Evolutionary conservation across 2,797 vertebrate genomes (phyloP).

Genomic region (Melanogrammus aeglefinus): DNA sequence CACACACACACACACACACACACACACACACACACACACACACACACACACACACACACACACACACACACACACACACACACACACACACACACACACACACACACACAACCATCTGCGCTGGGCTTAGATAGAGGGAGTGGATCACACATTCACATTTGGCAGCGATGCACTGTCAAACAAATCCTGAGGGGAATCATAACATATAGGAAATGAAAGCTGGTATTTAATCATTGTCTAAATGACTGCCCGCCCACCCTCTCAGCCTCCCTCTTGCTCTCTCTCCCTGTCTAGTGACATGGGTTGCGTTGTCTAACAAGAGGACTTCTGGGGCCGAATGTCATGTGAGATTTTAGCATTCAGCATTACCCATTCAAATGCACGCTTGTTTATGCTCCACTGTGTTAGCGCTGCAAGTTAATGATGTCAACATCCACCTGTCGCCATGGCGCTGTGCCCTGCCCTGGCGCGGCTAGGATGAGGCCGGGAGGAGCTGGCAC

Average conservation of each 20-base stretch:
- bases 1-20: not conserved
- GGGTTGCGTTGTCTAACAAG: not conserved
- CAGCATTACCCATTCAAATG: not conserved
- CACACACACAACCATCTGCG: slow-evolving; percentile 26
- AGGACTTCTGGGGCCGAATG: slow-evolving; percentile 35
- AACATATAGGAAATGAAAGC: slow-evolving; percentile 39
- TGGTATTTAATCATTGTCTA: slow-evolving; percentile 48
- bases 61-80: not conserved
- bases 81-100: not conserved
- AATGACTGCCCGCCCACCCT: not conserved
- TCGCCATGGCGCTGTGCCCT: slow-evolving; percentile 35
- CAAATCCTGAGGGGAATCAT: slow-evolving; percentile 40
- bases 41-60: not conserved
- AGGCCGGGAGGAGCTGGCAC: slow-evolving; percentile 17
- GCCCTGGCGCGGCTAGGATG: slow-evolving; percentile 29
- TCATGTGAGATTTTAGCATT: slow-evolving; percentile 5
- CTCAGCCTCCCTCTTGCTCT: not conserved
- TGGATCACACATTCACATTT: slow-evolving; percentile 54
- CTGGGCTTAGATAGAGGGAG: slow-evolving; percentile 31
- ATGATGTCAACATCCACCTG: slow-evolving; percentile 56
- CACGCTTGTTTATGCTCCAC: not conserved
- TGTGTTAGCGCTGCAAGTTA: slow-evolving; percentile 11
- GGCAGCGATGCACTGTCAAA: slow-evolving; percentile 56
- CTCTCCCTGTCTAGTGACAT: not conserved
- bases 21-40: slow-evolving; percentile 29